Evolutionary conservation across 2,888 invertebrate species (phyloP).

Genomic region (Hyles lineata): DNA sequence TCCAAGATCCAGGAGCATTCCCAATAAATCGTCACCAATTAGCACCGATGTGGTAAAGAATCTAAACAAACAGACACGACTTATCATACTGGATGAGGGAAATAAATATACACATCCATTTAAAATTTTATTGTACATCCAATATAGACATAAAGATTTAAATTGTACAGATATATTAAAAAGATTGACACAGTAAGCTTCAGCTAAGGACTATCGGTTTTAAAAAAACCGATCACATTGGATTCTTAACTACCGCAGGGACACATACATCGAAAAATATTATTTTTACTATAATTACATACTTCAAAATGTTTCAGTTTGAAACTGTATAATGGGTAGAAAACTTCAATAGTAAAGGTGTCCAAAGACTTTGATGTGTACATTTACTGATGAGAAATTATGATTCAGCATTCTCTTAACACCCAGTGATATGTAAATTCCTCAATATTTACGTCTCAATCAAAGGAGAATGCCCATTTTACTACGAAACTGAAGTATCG

Average conservation of each 20-base stretch:
- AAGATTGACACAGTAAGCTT: constrained; percentile 9
- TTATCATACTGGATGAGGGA: background rate
- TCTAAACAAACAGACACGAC: background rate
- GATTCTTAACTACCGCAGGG: constrained; percentile 14
- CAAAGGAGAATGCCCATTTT: too few relatives aligned
- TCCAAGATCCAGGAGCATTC: background rate
- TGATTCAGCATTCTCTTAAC: background rate
- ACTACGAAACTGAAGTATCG: too few relatives aligned
- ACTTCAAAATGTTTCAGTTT: background rate
- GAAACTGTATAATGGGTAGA: background rate
- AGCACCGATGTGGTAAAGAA: background rate
- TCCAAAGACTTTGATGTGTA: background rate
- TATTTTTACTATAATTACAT: constrained; percentile 19
- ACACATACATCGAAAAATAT: constrained; percentile 24
- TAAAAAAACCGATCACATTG: background rate
- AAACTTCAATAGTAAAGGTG: background rate
- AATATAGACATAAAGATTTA: constrained; percentile 5
- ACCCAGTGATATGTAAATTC: background rate
- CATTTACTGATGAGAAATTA: background rate
- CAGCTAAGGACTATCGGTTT: constrained; percentile 4
- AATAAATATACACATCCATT: background rate
- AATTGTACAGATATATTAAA: background rate
- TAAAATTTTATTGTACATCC: background rate
- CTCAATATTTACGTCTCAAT: background rate
- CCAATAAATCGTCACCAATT: background rate